Evolutionary conservation across 1,140 invertebrate genomes (phyloP).

Genomic region (Eurosta solidaginis): DNA sequence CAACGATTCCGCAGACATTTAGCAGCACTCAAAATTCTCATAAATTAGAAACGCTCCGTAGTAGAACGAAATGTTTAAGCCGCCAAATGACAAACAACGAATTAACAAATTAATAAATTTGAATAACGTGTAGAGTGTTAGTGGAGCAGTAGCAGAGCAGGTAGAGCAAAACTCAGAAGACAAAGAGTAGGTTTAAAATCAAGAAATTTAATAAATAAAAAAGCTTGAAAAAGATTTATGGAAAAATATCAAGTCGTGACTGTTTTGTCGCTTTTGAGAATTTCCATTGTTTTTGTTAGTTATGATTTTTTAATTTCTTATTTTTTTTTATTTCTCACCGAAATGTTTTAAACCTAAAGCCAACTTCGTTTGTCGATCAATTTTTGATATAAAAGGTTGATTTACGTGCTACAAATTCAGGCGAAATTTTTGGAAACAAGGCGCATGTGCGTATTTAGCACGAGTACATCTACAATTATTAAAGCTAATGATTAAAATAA

Average conservation of each 20-base stretch:
- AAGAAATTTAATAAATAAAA: background rate
- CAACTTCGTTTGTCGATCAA: background rate
- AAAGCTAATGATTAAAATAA: constrained; percentile 52
- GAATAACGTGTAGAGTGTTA: constrained; percentile 31
- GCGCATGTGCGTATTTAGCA: constrained; percentile 8
- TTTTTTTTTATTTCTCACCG: background rate
- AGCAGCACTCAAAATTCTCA: constrained; percentile 29
- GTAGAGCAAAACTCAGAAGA: background rate
- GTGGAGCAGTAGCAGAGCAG: background rate
- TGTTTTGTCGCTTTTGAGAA: constrained; percentile 31
- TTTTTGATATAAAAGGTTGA: constrained; percentile 2
- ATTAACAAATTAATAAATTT: constrained; percentile 60
- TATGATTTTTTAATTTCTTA: background rate
- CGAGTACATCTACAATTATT: constrained; percentile 35
- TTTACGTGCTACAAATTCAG: background rate
- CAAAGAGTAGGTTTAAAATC: constrained; percentile 1
- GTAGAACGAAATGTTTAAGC: constrained; percentile 59
- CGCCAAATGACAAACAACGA: constrained; percentile 58
- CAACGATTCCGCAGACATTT: background rate
- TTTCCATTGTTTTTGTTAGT: background rate
- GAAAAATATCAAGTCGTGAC: constrained; percentile 43
- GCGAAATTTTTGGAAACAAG: background rate
- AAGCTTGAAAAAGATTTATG: background rate
- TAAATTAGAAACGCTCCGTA: constrained; percentile 55
- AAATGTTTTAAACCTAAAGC: no score